phyloP scores from a whole-genome alignment of 1,140 invertebrate genomes.

The Marisa cornuarietis region DNA sequence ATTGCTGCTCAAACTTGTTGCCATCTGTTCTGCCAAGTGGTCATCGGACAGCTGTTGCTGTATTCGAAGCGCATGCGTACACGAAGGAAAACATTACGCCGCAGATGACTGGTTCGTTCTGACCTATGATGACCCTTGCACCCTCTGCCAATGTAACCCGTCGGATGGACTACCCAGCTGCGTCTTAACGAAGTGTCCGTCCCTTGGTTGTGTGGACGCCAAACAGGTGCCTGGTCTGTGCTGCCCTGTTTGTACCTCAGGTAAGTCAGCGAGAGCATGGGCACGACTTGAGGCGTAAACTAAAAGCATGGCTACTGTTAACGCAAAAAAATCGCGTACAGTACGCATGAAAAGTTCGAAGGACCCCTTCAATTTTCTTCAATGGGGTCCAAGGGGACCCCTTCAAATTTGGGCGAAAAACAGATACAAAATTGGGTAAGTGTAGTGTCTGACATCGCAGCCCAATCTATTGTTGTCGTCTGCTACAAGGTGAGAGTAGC shows the following conservation, averaged over 20 bases:
- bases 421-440: no score
- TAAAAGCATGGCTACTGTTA: no score
- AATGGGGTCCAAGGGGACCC: no score
- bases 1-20: no score
- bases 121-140: constrained; percentile 19
- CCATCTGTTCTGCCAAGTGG: constrained; percentile 1
- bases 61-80: not conserved
- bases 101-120: constrained; percentile 17
- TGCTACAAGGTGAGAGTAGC: no score
- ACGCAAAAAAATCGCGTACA: no score
- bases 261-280: not conserved
- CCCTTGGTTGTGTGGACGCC: not conserved
- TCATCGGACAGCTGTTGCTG: constrained; percentile 16
- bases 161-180: constrained; percentile 8
- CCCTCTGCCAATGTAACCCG: constrained; percentile 14
- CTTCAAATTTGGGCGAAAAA: no score
- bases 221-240: constrained; percentile 1
- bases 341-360: no score
- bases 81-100: constrained; percentile 15
- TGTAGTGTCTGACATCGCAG: no score
- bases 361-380: no score
- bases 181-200: constrained; percentile 1
- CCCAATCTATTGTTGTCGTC: no score
- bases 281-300: no score
- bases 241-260: constrained; percentile 7